A percentile compares a stretch with the other conserved stretches of the same genome.
Conservation (phyloP, 2,797 vertebrate species). For the Cyprinodon diabolis region DNA sequence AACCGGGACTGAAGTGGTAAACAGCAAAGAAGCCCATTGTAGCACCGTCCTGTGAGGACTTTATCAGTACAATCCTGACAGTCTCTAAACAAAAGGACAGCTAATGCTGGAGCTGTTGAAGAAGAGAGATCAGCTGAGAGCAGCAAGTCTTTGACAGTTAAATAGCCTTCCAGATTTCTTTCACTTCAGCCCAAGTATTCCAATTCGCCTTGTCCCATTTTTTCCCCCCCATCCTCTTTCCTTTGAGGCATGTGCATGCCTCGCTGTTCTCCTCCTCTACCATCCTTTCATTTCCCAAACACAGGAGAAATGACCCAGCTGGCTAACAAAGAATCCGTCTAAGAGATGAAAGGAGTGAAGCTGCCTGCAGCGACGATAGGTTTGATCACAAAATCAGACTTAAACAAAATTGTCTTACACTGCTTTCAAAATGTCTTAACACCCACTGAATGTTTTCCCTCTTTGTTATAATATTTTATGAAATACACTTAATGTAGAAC, state of each 20-base stretch:
- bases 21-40: slow-evolving; percentile 31
- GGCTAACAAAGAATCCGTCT: slow-evolving; percentile 52
- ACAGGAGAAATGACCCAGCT: slow-evolving; percentile 59
- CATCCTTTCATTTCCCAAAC: slow-evolving; percentile 34
- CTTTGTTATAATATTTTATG: background rate
- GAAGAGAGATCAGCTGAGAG: slow-evolving; percentile 40
- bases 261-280: slow-evolving; percentile 39
- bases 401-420: slow-evolving; percentile 8
- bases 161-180: slow-evolving; percentile 25
- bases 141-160: slow-evolving; percentile 31
- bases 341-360: slow-evolving; percentile 31
- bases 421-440: background rate
- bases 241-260: slow-evolving; percentile 47
- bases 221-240: slow-evolving; percentile 25
- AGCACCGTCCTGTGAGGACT: slow-evolving; percentile 28
- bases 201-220: slow-evolving; percentile 39
- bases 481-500: background rate
- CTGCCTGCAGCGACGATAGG: slow-evolving; percentile 42
- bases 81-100: slow-evolving; percentile 42
- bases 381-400: slow-evolving; percentile 25
- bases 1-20: slow-evolving; percentile 32
- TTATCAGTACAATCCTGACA: slow-evolving; percentile 27
- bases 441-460: background rate
- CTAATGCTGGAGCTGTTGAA: slow-evolving; percentile 21
- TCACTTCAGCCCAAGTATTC: slow-evolving; percentile 35